These are phyloP conservation scores for Ceraclea dissimilis DNA, from an alignment of 2,888 invertebrate genomes.

Conservation along the genomic window DNA sequence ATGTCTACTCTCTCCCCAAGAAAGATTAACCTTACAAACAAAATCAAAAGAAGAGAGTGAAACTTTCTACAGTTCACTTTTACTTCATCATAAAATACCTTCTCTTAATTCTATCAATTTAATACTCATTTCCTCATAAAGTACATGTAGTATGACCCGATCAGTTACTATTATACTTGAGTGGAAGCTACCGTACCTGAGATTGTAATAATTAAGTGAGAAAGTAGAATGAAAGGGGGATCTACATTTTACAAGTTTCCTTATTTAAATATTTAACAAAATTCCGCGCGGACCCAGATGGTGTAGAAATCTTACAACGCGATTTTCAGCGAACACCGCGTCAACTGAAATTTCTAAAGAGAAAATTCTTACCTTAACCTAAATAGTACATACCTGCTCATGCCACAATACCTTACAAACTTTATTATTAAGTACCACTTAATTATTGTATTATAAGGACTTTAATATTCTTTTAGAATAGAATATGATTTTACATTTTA, in stretches of 20 bases:
- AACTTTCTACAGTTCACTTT: no score
- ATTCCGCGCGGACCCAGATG: constrained; percentile 14
- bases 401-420: not conserved
- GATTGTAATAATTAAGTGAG: constrained; percentile 21
- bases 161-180: no score
- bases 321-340: constrained; percentile 8
- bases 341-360: not conserved
- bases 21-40: no score
- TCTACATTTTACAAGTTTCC: constrained; percentile 18
- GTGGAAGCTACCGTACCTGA: constrained; percentile 10
- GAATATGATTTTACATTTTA: no score
- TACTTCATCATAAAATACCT: no score
- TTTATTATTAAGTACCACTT: not conserved
- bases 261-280: constrained; percentile 25
- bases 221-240: constrained; percentile 7
- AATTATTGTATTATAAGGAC: not conserved
- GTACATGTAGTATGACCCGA: no score
- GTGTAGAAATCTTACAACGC: constrained; percentile 9
- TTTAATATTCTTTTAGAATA: not conserved
- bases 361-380: not conserved
- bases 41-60: no score
- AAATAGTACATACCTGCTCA: not conserved
- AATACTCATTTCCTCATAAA: no score
- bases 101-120: no score
- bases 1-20: no score